These are phyloP conservation scores for Crypturellus undulatus DNA, from an alignment of 2,113 vertebrate species.

Conservation along the genomic window DNA sequence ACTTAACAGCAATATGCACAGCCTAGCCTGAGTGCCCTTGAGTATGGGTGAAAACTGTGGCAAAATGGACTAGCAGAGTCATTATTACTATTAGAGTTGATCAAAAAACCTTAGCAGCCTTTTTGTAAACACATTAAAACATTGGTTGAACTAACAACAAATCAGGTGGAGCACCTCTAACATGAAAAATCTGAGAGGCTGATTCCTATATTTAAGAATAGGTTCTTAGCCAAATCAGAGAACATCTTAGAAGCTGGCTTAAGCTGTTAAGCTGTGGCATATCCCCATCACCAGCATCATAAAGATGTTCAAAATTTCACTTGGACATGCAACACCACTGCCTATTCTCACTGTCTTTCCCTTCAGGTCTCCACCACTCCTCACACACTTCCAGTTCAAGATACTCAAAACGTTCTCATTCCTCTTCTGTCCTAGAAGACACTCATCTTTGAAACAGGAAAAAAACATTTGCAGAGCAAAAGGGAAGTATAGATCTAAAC, in stretches of 20 bases:
- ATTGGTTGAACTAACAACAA: neutral
- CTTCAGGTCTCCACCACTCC: neutral
- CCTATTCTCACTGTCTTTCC: neutral
- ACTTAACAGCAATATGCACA: neutral
- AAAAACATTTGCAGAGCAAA: neutral
- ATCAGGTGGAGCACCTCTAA: neutral
- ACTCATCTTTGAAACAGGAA: neutral
- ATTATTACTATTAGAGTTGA: neutral
- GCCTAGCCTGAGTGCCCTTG: neutral
- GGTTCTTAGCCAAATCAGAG: neutral
- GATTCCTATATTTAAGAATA: neutral
- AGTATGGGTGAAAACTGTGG: neutral
- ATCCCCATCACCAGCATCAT: neutral
- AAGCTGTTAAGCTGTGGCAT: neutral
- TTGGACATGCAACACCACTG: neutral
- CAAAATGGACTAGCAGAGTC: neutral
- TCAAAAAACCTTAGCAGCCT: neutral
- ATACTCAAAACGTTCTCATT: neutral
- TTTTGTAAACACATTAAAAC: neutral
- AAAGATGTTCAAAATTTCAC: neutral
- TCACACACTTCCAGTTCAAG: neutral
- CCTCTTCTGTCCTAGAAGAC: neutral
- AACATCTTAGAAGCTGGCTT: neutral
- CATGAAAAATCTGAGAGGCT: neutral
- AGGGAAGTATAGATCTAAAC: neutral